Conservation (phyloP, 2,113 vertebrate genomes). For the Girardinichthys multiradiatus region DNA sequence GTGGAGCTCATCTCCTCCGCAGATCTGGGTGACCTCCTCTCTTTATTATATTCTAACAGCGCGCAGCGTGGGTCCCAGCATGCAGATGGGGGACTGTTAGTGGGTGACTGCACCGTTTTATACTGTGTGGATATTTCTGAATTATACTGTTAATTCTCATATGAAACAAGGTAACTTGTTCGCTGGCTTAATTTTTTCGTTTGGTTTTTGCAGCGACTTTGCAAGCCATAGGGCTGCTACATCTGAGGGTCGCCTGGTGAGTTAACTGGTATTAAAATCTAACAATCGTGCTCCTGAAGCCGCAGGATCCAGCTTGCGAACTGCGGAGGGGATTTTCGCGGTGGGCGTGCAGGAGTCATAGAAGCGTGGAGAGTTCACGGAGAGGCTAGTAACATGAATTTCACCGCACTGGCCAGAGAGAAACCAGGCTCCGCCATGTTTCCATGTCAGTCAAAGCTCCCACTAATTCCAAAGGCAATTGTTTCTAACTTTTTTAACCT, state of each 20-base stretch:
- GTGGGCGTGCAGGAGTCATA: slow-evolving; percentile 32
- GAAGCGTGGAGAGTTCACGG: slow-evolving; percentile 52
- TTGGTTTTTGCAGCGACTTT: slow-evolving; percentile 20
- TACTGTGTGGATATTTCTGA: background rate
- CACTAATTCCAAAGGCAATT: slow-evolving; percentile 17
- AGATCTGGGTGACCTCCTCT: slow-evolving; percentile 6
- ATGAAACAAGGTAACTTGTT: background rate
- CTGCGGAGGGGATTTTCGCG: background rate
- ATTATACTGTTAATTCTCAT: slow-evolving; percentile 1
- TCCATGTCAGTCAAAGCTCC: slow-evolving; percentile 34
- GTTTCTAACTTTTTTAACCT: slow-evolving; percentile 51
- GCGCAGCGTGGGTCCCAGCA: slow-evolving; percentile 24
- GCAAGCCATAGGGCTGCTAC: slow-evolving; percentile 2
- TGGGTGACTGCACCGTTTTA: background rate
- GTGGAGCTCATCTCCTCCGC: slow-evolving; percentile 39
- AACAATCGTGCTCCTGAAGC: background rate
- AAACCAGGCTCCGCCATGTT: slow-evolving; percentile 68
- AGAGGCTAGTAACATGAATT: background rate
- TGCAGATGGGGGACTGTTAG: slow-evolving; percentile 5
- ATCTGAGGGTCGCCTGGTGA: slow-evolving; percentile 32
- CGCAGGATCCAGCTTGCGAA: background rate
- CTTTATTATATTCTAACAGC: slow-evolving; percentile 34
- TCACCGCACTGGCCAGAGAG: slow-evolving; percentile 13
- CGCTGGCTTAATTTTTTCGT: background rate
- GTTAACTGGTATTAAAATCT: background rate